Base-by-base conservation (phyloP, 2,888 invertebrate genomes). In the Leucozona laternaria region DNA sequence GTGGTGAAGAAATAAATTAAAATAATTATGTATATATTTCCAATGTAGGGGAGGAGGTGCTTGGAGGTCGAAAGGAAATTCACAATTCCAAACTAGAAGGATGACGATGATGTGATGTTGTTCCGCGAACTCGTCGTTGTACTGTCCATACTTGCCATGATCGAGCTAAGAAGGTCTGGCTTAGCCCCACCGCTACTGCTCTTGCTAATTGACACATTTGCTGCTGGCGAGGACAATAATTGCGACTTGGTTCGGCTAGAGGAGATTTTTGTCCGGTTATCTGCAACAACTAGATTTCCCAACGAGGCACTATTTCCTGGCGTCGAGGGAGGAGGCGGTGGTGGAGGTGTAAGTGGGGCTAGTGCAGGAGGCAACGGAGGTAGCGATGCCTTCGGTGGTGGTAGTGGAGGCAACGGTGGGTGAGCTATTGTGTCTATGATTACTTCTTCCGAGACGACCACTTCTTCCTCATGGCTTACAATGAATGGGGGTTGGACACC, bases 91-190 rank as follows among this genome's bases (percentile, higher is more conserved):
- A 78, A 75, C 87, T 80, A 79, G 55, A 76, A 72, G 43, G 75
- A 79, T 40, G 88, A 87, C 68, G 88, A 85, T 57, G 86, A 86
- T 75, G 86, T 86, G 83, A 89, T 80, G 83, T 89, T 89, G 37
- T 80, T 88, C 53, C 89, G 81, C 68, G 87, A 68, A 72, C 81
- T 78, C 37, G 85, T 77, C 48, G 89, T 90, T 72, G 89, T 89
- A 79, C 88, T 89, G 88, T 92, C 93, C 93, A 93, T 93, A 89
- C 92, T 91, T 82, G 93, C 93, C 91, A 93, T 92, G 25, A 93
- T 93, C 20, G 93, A 92, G 85, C 92, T 92, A n/a, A 93, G 89
- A 60, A 93, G 90, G 89, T 93, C 92, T 45, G 91, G 89, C 50
- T 90, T 78, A 5, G 37, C 64, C 13, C 25, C 25, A 13, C 15